Evolutionary conservation across 2,113 vertebrate genomes (phyloP).

Genomic region (Rynchops niger): DNA sequence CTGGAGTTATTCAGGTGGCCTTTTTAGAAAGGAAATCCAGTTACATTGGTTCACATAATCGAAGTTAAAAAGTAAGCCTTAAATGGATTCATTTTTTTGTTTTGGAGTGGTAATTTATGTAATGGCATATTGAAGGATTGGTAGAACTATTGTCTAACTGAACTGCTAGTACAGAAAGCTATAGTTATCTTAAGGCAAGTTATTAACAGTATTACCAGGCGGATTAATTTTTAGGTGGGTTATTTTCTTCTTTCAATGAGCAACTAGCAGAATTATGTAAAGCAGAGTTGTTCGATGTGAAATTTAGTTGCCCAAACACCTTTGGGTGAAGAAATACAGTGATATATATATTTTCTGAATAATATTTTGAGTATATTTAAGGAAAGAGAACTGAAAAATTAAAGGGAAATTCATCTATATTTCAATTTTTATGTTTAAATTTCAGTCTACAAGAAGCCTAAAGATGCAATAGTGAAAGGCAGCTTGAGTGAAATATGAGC

Average conservation of each 20-base stretch:
- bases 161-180: neutral
- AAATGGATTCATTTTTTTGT: neutral
- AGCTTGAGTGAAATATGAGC: neutral
- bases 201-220: neutral
- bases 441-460: neutral
- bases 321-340: neutral
- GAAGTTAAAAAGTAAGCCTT: neutral
- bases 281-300: neutral
- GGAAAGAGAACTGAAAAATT: neutral
- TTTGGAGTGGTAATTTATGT: neutral
- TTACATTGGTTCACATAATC: neutral
- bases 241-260: neutral
- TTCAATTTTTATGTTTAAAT: neutral
- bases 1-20: neutral
- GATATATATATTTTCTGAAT: neutral
- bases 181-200: neutral
- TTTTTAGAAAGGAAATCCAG: neutral
- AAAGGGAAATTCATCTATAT: neutral
- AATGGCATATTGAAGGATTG: neutral
- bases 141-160: neutral
- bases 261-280: neutral
- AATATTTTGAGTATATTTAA: neutral
- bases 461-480: neutral
- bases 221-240: neutral
- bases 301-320: neutral